These are phyloP conservation scores for Drosophila suboccidentalis DNA, from an alignment of 2,888 invertebrate genomes.

Conservation along the genomic window DNA sequence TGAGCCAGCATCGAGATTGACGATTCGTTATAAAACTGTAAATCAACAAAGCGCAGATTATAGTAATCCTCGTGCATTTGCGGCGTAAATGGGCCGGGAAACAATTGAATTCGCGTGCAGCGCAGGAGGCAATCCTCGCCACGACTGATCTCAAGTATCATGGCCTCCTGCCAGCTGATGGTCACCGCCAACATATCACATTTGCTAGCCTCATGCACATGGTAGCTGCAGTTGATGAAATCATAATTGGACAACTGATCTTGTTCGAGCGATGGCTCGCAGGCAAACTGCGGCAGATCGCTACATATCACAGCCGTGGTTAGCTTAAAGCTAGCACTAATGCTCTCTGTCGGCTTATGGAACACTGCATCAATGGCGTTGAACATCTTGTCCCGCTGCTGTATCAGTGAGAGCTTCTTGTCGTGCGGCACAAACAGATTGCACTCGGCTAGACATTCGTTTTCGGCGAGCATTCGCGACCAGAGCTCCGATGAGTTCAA, in stretches of 20 bases:
- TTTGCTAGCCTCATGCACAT: constrained; percentile 72
- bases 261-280: constrained; percentile 24
- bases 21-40: constrained; percentile 90
- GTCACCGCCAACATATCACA: constrained; percentile 80
- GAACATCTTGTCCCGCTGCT: constrained; percentile 91
- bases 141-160: constrained; percentile 82
- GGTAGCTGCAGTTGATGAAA: constrained; percentile 76
- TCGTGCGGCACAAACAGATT: constrained; percentile 91
- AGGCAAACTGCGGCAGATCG: constrained; percentile 54
- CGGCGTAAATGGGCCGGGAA: constrained; percentile 84
- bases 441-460: constrained; percentile 90
- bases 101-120: constrained; percentile 87
- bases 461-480: constrained; percentile 91
- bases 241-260: constrained; percentile 38
- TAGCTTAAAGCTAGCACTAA: constrained; percentile 88
- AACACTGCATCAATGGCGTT: constrained; percentile 89
- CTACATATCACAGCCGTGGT: constrained; percentile 87
- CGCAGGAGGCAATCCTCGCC: constrained; percentile 84
- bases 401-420: constrained; percentile 91
- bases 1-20: constrained; percentile 90
- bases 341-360: constrained; percentile 88
- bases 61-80: constrained; percentile 73
- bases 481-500: constrained; percentile 90
- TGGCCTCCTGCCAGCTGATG: constrained; percentile 78
- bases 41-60: constrained; percentile 88